A percentile compares a stretch with the other conserved stretches of the same genome.
phyloP scores from a whole-genome alignment of 2,888 invertebrate genomes.

The Eupsilia transversa region DNA sequence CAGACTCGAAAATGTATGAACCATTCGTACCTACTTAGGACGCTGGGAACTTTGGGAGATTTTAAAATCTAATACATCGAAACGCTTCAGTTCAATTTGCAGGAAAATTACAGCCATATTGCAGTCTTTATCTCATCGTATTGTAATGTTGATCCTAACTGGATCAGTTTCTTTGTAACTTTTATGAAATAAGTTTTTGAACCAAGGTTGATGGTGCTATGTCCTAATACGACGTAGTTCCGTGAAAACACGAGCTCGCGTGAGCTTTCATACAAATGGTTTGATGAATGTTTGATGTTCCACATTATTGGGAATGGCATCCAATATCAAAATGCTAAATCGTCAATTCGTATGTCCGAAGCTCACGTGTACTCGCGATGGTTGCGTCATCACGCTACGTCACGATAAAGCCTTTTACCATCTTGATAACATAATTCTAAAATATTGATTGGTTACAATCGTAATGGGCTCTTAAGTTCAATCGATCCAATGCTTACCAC shows the following conservation, averaged over 20 bases:
- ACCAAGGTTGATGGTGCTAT: slow-evolving; percentile 5
- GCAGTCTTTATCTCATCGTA: slow-evolving; percentile 66
- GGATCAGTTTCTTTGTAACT: slow-evolving; percentile 52
- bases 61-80: slow-evolving; percentile 65
- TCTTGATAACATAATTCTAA: neutral
- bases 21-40: slow-evolving; percentile 47
- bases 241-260: neutral
- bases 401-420: slow-evolving; percentile 12
- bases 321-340: neutral
- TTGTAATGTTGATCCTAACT: slow-evolving; percentile 55
- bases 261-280: neutral
- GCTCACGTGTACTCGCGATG: slow-evolving; percentile 1
- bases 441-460: slow-evolving; percentile 56
- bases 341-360: neutral
- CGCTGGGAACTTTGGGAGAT: slow-evolving; percentile 59
- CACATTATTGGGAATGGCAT: neutral
- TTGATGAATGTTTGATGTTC: neutral
- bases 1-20: slow-evolving; percentile 52
- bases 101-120: slow-evolving; percentile 69
- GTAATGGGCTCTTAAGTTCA: slow-evolving; percentile 66
- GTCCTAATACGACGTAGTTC: neutral
- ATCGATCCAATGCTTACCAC: slow-evolving; percentile 67
- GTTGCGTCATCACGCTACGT: neutral
- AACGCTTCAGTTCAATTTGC: slow-evolving; percentile 62
- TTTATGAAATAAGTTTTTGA: slow-evolving; percentile 62